Conservation (phyloP, 1,140 invertebrate genomes). For the Physella acuta region DNA sequence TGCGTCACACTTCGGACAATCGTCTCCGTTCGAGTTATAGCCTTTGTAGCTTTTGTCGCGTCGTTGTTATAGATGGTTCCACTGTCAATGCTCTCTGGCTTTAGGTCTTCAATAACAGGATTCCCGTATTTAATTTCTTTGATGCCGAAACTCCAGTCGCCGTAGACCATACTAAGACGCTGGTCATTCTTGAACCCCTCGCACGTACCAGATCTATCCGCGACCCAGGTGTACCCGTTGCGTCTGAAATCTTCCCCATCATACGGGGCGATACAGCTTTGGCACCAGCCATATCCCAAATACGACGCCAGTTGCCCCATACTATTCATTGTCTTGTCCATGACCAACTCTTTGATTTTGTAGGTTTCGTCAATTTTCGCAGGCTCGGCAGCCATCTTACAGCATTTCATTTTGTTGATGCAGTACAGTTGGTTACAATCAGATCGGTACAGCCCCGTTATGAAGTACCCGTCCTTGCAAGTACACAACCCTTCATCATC, state of each 20-base stretch:
- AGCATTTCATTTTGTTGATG: not conserved
- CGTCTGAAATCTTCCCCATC: constrained; percentile 6
- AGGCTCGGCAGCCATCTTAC: not conserved
- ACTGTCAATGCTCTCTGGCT: not conserved
- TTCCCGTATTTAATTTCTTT: constrained; percentile 12
- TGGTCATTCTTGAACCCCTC: not conserved
- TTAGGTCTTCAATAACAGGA: not conserved
- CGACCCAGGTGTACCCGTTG: not conserved
- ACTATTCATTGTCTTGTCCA: constrained; percentile 9
- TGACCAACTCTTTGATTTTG: not conserved
- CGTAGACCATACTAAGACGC: not conserved
- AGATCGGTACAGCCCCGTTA: not conserved
- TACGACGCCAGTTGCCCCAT: constrained; percentile 1
- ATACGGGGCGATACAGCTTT: not conserved
- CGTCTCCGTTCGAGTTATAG: not conserved
- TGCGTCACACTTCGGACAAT: not conserved
- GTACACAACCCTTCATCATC: not conserved
- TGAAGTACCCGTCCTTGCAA: not conserved
- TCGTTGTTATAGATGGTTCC: not conserved
- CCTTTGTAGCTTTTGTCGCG: not conserved
- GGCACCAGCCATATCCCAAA: constrained; percentile 10
- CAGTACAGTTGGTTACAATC: not conserved
- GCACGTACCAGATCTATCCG: not conserved
- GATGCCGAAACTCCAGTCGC: not conserved
- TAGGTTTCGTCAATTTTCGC: not conserved